Conservation (phyloP, 2,888 invertebrate species). For the Silvanus unidentatus region DNA sequence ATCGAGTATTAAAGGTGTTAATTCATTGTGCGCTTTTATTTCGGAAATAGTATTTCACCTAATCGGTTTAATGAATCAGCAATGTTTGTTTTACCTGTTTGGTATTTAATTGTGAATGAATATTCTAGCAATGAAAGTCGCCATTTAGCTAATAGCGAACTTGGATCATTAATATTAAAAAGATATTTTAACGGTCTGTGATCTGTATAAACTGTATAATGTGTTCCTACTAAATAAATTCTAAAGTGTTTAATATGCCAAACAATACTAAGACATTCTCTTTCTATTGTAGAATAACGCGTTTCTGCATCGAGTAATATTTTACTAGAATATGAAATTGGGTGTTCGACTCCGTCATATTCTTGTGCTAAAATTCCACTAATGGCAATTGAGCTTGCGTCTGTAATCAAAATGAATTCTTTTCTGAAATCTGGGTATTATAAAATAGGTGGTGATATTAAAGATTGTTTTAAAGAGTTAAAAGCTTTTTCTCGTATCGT, state of each 20-base stretch:
- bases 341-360: neutral
- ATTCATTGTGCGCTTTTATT: neutral
- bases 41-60: neutral
- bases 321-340: conserved; percentile 1
- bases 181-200: conserved; percentile 23
- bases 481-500: conserved; percentile 7
- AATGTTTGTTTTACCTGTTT: neutral
- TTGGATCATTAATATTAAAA: conserved; percentile 17
- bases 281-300: conserved; percentile 24
- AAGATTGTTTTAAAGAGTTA: conserved; percentile 13
- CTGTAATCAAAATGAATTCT: conserved; percentile 9
- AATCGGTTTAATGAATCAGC: conserved; percentile 1
- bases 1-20: neutral
- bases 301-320: conserved; percentile 15
- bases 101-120: conserved; percentile 7
- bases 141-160: conserved; percentile 21
- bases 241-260: conserved; percentile 23
- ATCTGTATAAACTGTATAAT: conserved; percentile 27
- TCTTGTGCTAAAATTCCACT: conserved; percentile 1
- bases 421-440: conserved; percentile 10
- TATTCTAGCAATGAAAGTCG: conserved; percentile 9
- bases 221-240: conserved; percentile 23
- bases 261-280: conserved; percentile 24
- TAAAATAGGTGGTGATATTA: conserved; percentile 10
- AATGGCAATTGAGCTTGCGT: conserved; percentile 4